These are phyloP conservation scores for Chelon labrosus DNA, from an alignment of 2,797 vertebrate species.

Conservation along the genomic window DNA sequence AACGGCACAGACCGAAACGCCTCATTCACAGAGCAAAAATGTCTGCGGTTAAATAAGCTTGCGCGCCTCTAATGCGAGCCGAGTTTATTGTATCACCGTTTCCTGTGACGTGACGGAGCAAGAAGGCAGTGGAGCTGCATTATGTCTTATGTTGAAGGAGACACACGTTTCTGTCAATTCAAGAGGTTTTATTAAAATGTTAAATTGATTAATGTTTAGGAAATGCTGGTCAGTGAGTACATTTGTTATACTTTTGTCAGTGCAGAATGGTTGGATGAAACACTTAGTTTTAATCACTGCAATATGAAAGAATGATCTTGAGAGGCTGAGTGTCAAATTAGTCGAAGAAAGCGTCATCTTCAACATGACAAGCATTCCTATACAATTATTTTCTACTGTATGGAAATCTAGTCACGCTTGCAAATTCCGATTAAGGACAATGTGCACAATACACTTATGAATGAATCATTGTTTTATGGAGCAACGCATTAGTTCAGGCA, in stretches of 20 bases:
- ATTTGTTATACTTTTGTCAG: background rate
- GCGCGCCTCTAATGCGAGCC: background rate
- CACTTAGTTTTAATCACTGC: background rate
- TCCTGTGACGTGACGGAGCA: background rate
- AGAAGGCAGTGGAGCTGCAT: background rate
- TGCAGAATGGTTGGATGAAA: background rate
- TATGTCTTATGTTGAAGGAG: background rate
- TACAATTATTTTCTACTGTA: background rate
- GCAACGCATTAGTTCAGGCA: too few relatives aligned
- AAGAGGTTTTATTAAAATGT: background rate
- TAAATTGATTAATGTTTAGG: background rate
- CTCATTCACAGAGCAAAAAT: constrained; percentile 31
- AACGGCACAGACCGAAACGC: constrained; percentile 27
- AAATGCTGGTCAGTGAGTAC: background rate
- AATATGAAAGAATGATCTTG: background rate
- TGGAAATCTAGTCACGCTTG: background rate
- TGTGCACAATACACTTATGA: background rate
- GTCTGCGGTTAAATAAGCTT: constrained; percentile 27
- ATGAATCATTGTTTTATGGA: background rate
- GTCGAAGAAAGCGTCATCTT: background rate
- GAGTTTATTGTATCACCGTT: constrained; percentile 16
- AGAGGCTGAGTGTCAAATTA: background rate
- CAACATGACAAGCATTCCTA: background rate
- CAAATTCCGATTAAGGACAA: background rate
- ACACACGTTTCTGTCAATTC: background rate